Evolutionary conservation across 2,113 vertebrate genomes (phyloP).

Genomic region (Orientallactaga bullata): DNA sequence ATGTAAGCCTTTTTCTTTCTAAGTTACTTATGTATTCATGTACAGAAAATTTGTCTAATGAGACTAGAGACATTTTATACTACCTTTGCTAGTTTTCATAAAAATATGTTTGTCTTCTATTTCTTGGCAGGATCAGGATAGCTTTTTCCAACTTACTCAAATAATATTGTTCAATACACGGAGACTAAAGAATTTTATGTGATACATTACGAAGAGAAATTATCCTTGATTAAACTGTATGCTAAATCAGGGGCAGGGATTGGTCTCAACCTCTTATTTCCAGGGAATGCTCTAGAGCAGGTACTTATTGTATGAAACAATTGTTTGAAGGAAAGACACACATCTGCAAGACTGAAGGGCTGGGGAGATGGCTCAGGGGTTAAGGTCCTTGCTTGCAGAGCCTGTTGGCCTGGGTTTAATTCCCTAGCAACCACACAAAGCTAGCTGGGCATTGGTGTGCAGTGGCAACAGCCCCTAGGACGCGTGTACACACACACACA

Average conservation of each 20-base stretch:
- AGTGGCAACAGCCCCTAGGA: too few relatives aligned
- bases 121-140: not conserved
- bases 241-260: not conserved
- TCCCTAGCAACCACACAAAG: too few relatives aligned
- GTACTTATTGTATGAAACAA: not conserved
- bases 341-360: not conserved
- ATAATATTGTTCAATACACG: constrained; percentile 35
- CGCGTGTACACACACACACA: too few relatives aligned
- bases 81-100: not conserved
- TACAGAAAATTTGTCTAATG: constrained; percentile 15
- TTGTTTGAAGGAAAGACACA: constrained; percentile 37
- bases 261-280: not conserved
- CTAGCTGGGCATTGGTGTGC: too few relatives aligned
- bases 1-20: constrained; percentile 8
- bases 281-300: not conserved
- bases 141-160: not conserved
- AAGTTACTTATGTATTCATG: not conserved
- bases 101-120: constrained; percentile 5
- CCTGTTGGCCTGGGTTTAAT: too few relatives aligned
- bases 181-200: constrained; percentile 19
- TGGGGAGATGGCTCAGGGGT: not conserved
- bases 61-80: constrained; percentile 9
- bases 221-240: not conserved
- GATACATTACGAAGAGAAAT: not conserved
- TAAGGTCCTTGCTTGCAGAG: too few relatives aligned